Percentiles rank a stretch among this genome's conserved stretches.
Conservation (phyloP, 2,888 invertebrate species). For the Sinotaia quadrata region DNA sequence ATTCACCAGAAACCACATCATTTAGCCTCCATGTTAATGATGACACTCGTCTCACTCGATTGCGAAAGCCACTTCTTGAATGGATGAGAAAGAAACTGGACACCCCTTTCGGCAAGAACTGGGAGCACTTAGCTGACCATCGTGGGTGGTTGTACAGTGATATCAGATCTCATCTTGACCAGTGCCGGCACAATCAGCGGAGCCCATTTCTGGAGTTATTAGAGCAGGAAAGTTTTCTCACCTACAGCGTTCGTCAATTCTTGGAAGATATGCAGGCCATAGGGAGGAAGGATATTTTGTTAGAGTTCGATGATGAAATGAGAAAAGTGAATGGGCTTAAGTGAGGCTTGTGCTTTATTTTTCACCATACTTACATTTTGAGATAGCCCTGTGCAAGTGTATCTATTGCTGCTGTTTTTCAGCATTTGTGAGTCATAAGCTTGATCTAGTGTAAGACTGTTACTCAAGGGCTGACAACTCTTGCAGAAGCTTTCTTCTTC, state of each 20-base stretch:
- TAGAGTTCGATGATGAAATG: constrained; percentile 20
- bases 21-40: not conserved
- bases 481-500: no score
- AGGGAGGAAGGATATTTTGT: constrained; percentile 24
- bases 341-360: no score
- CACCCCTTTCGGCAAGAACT: constrained; percentile 4
- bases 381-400: no score
- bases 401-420: no score
- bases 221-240: constrained; percentile 14
- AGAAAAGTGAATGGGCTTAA: no score
- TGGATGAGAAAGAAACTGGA: constrained; percentile 27
- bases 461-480: no score
- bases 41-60: constrained; percentile 4
- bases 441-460: no score
- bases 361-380: no score
- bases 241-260: constrained; percentile 23
- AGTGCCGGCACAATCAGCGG: not conserved
- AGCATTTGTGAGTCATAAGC: no score
- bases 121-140: constrained; percentile 36
- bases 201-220: constrained; percentile 29
- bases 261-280: constrained; percentile 21
- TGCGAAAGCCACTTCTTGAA: constrained; percentile 5
- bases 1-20: not conserved
- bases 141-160: constrained; percentile 36
- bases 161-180: constrained; percentile 15